Conservation (phyloP, 2,888 invertebrate genomes). For the Acronicta aceris region DNA sequence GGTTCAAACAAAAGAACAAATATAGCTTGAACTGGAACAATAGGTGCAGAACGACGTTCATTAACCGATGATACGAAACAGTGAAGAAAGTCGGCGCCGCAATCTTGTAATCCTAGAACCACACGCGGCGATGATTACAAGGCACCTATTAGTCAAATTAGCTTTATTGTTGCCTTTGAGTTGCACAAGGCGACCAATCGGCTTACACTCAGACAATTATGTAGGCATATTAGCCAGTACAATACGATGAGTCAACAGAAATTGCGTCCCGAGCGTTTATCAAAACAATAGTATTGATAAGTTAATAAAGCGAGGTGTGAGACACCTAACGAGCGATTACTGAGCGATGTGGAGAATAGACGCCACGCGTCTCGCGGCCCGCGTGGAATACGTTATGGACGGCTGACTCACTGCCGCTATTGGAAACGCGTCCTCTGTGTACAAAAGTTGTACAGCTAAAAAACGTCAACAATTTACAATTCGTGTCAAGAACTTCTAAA, state of each 20-base stretch:
- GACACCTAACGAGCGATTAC: conserved; percentile 84
- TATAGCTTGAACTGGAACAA: conserved; percentile 80
- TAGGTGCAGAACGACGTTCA: conserved; percentile 80
- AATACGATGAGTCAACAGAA: conserved; percentile 87
- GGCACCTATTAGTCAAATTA: conserved; percentile 89
- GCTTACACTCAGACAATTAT: conserved; percentile 87
- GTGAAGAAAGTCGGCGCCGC: conserved; percentile 74
- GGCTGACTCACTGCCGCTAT: conserved; percentile 74
- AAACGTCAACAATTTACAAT: conserved; percentile 72
- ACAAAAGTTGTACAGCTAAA: conserved; percentile 60
- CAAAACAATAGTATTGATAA: conserved; percentile 89
- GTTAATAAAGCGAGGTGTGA: conserved; percentile 86
- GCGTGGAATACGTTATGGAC: conserved; percentile 78
- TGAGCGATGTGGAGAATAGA: conserved; percentile 75
- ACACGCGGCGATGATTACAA: conserved; percentile 88
- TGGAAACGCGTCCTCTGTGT: conserved; percentile 60
- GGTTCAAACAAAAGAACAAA: conserved; percentile 60
- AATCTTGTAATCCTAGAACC: conserved; percentile 85
- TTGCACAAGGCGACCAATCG: conserved; percentile 83
- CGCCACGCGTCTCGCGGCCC: conserved; percentile 71
- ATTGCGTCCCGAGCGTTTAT: conserved; percentile 84
- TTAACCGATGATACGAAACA: conserved; percentile 73
- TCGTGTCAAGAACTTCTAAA: conserved; percentile 71
- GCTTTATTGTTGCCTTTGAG: conserved; percentile 86
- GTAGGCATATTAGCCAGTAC: conserved; percentile 78